These are phyloP conservation scores for Notechis scutatus DNA, from an alignment of 2,113 vertebrate species.

Conservation along the genomic window DNA sequence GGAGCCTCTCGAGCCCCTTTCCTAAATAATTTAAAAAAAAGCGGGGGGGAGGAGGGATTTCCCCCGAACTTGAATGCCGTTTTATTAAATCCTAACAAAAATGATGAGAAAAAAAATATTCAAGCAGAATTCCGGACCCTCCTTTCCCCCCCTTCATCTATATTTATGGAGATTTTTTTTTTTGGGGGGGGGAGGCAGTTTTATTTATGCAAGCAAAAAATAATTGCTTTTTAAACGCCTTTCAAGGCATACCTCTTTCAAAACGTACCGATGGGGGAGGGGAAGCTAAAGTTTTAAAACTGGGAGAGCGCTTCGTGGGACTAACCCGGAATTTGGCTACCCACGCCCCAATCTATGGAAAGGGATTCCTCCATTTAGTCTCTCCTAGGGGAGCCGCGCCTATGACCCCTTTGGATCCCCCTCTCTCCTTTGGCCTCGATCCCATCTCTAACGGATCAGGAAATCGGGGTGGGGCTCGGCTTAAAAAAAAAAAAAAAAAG, in stretches of 20 bases:
- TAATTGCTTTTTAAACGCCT: background rate
- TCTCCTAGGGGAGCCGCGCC: background rate
- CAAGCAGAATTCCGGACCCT: background rate
- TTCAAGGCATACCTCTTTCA: background rate
- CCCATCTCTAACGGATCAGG: background rate
- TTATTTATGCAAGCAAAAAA: background rate
- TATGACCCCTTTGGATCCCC: background rate
- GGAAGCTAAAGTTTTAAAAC: background rate
- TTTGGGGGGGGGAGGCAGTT: background rate
- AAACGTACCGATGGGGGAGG: background rate
- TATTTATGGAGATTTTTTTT: background rate
- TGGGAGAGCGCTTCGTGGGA: background rate
- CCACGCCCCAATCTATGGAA: too few species aligned
- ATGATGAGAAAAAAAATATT: background rate
- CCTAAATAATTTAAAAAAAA: background rate
- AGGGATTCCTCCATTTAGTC: background rate
- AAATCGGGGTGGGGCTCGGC: background rate
- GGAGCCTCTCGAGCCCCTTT: background rate
- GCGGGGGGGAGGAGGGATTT: background rate
- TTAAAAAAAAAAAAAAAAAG: background rate
- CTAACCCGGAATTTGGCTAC: background rate
- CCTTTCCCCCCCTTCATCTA: fast-evolving
- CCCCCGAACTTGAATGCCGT: background rate
- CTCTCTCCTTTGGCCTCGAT: too few species aligned
- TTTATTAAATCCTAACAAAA: background rate